phyloP scores from a whole-genome alignment of 92 coral and sea anemone genomes.

The Epizoanthus ramosus region DNA sequence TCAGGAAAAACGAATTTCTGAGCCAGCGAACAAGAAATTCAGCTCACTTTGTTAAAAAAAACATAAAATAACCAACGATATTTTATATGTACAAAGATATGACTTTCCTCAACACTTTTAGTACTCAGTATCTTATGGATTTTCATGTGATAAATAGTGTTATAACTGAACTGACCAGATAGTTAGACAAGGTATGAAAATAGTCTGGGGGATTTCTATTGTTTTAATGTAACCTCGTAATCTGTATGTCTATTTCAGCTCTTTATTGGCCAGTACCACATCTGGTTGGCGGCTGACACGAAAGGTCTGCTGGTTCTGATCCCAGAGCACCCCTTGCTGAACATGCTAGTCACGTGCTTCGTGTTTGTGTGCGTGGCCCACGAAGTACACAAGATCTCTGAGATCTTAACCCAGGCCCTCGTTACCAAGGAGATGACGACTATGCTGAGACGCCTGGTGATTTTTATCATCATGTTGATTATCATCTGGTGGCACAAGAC shows the following conservation, averaged over 20 bases:
- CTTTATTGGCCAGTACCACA: conserved; percentile 97
- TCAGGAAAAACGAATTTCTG: no score
- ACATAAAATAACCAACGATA: no score
- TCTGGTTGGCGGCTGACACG: conserved; percentile 96
- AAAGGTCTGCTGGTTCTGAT: conserved; percentile 89
- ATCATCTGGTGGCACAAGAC: conserved; percentile 99
- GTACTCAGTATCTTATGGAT: no score
- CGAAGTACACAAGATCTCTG: conserved; percentile 87
- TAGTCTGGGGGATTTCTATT: no score
- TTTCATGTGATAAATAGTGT: no score
- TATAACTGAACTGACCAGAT: no score
- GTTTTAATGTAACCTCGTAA: background rate
- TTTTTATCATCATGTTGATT: conserved; percentile 85
- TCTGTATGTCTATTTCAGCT: conserved; percentile 50
- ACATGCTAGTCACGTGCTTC: conserved; percentile 81
- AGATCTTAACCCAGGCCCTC: conserved; percentile 79
- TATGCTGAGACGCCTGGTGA: conserved; percentile 82
- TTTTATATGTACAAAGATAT: no score
- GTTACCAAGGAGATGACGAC: conserved; percentile 81
- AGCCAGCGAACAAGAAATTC: no score
- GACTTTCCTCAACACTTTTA: no score
- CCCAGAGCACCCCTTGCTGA: conserved; percentile 85
- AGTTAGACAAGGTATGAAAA: no score
- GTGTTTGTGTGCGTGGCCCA: conserved; percentile 93
- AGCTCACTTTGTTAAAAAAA: no score